phyloP scores from a whole-genome alignment of 2,113 vertebrate species.

The Megaptera novaeangliae region DNA sequence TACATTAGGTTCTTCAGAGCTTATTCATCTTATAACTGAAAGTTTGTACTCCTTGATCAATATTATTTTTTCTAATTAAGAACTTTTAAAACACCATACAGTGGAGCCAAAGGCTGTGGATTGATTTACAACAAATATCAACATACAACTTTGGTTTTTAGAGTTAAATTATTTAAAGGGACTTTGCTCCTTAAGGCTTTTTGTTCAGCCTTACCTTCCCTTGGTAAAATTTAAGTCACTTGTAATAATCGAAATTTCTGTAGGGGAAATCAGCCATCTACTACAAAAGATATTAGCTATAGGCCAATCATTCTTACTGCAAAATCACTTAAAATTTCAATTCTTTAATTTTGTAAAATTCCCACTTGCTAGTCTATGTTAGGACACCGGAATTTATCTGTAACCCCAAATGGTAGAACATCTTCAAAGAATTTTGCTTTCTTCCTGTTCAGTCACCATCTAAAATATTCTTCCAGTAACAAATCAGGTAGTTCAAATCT shows the following conservation, averaged over 20 bases:
- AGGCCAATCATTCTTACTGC: neutral
- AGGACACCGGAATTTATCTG: neutral
- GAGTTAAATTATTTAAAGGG: neutral
- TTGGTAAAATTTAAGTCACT: neutral
- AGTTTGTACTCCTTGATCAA: neutral
- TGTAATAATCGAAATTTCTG: neutral
- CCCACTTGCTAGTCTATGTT: neutral
- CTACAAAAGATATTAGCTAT: neutral
- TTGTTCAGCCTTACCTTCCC: neutral
- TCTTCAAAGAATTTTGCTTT: neutral
- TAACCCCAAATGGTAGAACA: constrained; percentile 2
- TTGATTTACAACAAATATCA: neutral
- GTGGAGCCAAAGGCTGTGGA: neutral
- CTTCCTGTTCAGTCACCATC: neutral
- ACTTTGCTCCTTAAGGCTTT: neutral
- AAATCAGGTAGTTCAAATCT: neutral
- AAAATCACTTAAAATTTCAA: neutral
- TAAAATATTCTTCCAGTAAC: neutral
- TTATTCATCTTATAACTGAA: neutral
- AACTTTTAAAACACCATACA: neutral
- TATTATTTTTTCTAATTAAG: neutral
- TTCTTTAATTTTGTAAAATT: constrained; percentile 27
- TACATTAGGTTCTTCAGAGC: neutral
- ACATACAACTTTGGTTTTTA: neutral
- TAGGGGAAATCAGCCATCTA: neutral